Evolutionary conservation across 2,797 vertebrate species (phyloP), one percentile per base, ranked within the genome.

Genomic region (Erpetoichthys calabaricus): DNA sequence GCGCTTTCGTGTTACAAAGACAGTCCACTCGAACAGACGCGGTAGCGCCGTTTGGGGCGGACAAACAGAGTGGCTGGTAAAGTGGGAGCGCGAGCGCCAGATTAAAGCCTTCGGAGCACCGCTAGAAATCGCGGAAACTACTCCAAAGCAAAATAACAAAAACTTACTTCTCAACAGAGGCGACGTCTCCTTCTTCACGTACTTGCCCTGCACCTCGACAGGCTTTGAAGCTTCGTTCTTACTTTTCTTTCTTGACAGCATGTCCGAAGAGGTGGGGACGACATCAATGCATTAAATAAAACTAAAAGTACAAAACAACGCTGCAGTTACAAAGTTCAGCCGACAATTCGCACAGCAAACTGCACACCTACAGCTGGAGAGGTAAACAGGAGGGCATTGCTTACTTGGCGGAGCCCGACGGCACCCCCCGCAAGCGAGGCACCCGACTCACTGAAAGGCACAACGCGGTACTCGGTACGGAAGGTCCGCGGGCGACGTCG

Each of bases 101-200:
- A 25, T 25, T 25, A 25, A 25, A 25, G 25, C 25, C 25, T 25
- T 25, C 25, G 25, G 25, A 25, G 25, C 25, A 25, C 25, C 25
- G 2, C 25, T 25, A 25, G 25, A 25, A 25, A 25, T 25, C 25
- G 25, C 25, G 25, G 25, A 25, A 25, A 25, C 25, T 6, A 6
- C 10, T 41, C 53, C 45, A 42, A 41, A 8, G 44, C 6, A 3
- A 1, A 3, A 9, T 55, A 6, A 1, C 6, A 0, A 0, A 0
- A 61, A 87, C 88, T 91, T 74, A 91, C 88, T 89, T 73, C 91
- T 87, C 56, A 97, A 86, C 63, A 96, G 81, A 58, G 94, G 94
- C 64, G 91, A 95, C 59, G 93, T 96, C 79, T 98, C 94, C 85
- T 96, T 97, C 86, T 94, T 98, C 76, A 97, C 90, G 83, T 96